Evolutionary conservation across 2,888 invertebrate genomes (phyloP).

Genomic region (Euplagia quadripunctaria): DNA sequence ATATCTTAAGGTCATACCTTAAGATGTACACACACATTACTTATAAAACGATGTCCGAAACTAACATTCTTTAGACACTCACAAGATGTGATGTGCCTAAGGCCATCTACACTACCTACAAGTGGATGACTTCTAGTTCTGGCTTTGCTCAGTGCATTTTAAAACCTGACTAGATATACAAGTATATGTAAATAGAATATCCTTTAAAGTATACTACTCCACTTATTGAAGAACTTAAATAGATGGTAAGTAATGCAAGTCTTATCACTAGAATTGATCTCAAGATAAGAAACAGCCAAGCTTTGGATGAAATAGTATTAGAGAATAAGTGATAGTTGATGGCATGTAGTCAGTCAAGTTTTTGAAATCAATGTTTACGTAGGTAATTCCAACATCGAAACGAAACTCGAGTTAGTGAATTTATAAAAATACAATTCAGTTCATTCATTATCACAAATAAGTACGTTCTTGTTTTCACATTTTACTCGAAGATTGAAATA

Average conservation of each 20-base stretch:
- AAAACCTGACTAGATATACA: no score
- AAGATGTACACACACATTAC: not conserved
- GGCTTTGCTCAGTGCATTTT: no score
- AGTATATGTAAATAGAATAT: no score
- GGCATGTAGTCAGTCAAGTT: no score
- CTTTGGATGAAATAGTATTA: not conserved
- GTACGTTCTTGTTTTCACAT: not conserved
- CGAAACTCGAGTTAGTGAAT: not conserved
- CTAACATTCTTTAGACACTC: not conserved
- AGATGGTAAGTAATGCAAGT: no score
- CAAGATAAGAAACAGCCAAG: not conserved
- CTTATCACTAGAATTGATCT: no score
- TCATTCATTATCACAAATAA: not conserved
- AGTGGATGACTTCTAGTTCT: not conserved
- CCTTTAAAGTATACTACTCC: no score
- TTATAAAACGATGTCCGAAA: not conserved
- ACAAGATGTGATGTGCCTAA: not conserved
- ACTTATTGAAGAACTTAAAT: no score
- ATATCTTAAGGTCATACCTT: not conserved
- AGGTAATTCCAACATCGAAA: not conserved
- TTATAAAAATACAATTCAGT: not conserved
- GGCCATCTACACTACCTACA: not conserved
- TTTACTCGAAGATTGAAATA: not conserved
- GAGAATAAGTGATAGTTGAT: not conserved
- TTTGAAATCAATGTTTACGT: no score